phyloP scores from a whole-genome alignment of 2,888 invertebrate genomes.

The Apamea sordens region DNA sequence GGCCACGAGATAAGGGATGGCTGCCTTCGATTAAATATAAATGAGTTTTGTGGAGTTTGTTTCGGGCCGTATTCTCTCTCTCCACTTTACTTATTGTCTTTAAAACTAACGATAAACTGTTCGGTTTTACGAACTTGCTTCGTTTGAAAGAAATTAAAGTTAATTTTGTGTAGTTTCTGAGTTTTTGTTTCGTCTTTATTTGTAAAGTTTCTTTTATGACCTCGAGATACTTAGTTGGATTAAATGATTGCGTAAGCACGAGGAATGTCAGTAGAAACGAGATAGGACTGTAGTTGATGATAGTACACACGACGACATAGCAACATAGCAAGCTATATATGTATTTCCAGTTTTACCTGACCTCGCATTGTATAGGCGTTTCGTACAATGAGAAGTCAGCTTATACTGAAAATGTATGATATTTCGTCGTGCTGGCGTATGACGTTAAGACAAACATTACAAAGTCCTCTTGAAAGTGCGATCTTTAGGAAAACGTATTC shows the following conservation, averaged over 20 bases:
- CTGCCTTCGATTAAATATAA: slow-evolving; percentile 40
- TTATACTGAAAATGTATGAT: too few species aligned
- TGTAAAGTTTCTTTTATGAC: neutral
- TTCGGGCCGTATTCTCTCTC: neutral
- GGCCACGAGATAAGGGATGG: slow-evolving; percentile 16
- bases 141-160: slow-evolving; percentile 15
- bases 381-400: too few species aligned
- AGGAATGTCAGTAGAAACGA: slow-evolving; percentile 2
- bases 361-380: neutral
- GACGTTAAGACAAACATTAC: neutral
- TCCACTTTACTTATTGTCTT: neutral
- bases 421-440: neutral
- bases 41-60: slow-evolving; percentile 30
- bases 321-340: neutral
- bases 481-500: neutral
- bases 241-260: neutral
- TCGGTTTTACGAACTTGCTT: neutral
- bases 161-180: neutral
- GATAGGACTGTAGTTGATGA: neutral
- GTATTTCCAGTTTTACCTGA: neutral
- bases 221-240: neutral
- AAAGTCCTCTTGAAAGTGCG: too few species aligned
- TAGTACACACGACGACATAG: neutral
- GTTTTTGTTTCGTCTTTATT: slow-evolving; percentile 5
- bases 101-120: neutral